Percentiles rank a stretch among this genome's conserved stretches.
Evolutionary conservation across 2,797 vertebrate species (phyloP).

Genomic region (Melanogrammus aeglefinus): DNA sequence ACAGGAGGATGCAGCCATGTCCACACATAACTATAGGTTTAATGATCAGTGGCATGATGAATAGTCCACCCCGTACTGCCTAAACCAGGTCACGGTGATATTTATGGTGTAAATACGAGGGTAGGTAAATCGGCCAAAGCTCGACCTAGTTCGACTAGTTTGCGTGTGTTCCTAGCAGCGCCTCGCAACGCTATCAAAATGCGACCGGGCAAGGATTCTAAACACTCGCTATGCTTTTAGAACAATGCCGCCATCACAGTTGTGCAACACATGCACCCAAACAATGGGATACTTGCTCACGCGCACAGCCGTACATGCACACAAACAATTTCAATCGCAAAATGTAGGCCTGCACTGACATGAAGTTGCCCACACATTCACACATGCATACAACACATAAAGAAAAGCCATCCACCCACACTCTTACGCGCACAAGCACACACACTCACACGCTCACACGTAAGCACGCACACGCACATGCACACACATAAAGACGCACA

Average conservation of each 20-base stretch:
- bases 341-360: not conserved
- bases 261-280: not conserved
- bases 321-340: not conserved
- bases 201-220: too few species aligned
- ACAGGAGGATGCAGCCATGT: not conserved
- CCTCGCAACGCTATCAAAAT: too few species aligned
- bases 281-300: not conserved
- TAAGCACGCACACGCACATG: constrained; percentile 25
- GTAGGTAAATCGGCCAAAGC: too few species aligned
- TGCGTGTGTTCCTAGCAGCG: too few species aligned
- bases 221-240: too few species aligned
- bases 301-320: not conserved
- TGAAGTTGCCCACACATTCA: not conserved
- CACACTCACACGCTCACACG: constrained; percentile 34
- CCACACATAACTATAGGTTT: constrained; percentile 12
- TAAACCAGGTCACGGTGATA: too few species aligned
- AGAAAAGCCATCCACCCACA: constrained; percentile 1
- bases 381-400: not conserved
- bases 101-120: too few species aligned
- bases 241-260: not conserved
- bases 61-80: too few species aligned
- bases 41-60: too few species aligned
- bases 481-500: constrained; percentile 28
- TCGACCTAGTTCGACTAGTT: too few species aligned
- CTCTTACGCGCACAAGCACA: not conserved